Evolutionary conservation across 2,888 invertebrate genomes (phyloP), one percentile per base, ranked within the genome.

Genomic region (Drosophila merina): DNA sequence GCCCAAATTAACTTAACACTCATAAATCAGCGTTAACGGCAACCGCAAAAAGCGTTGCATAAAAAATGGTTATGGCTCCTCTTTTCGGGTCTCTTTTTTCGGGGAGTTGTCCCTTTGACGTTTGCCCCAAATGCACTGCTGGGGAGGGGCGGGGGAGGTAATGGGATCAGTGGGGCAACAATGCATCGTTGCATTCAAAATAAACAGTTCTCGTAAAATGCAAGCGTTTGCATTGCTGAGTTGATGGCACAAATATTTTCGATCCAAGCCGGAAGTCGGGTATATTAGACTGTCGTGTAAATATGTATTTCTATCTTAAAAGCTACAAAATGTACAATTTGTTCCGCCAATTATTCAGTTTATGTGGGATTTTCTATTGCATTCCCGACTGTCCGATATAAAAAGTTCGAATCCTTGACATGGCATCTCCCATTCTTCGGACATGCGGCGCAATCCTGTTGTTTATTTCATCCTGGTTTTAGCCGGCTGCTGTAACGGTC

Each of bases 1-100:
- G 75, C 72, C 64, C 85, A 86, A 84, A 84, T 84, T 84, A 84
- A 84, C 86, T 86, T 76, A 84, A 84, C 86, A 82, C 82, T 72
- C 82, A 84, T 84, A 84, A 84, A 84, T 84, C 84, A 84, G 75
- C 72, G 86, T 82, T 84, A 81, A 75, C 81, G 71, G 86, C 78
- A 47, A 75, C 86, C 82, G 79, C 82, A 83, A 80, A 64, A 78
- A 80, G 78, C 64, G 84, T 72, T 83, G 67, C 81, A 83, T 79
- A 86, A 82, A 86, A 82, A 83, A 71, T 83, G 71, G 86, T 82
- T 78, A 77, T 69, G 76, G 74, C 59, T 63, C 47, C 59, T 26
- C 64, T 64, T 64, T 63, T 64, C 20, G 54, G 64, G 31, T 14
- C 62, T 58, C 72, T 72, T 54, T 72, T 72, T 54, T 57, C 26